Conservation (phyloP, 2,797 vertebrate species). For the Siniperca scherzeri region DNA sequence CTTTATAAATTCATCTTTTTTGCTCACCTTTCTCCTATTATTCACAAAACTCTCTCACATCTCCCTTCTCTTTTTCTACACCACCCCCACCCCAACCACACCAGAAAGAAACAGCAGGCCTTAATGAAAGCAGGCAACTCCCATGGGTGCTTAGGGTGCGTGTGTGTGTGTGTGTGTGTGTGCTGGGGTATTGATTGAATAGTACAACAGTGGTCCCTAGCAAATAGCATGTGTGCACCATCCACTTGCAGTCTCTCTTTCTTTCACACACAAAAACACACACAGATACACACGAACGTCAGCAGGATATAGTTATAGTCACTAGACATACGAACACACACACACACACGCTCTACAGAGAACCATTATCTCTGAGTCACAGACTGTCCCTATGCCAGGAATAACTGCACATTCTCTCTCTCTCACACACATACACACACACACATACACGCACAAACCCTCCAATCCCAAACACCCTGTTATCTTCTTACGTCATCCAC, state of each 20-base stretch:
- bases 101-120: constrained; percentile 66
- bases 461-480: constrained; percentile 51
- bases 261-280: constrained; percentile 19
- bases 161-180: constrained; percentile 27
- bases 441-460: constrained; percentile 3
- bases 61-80: constrained; percentile 29
- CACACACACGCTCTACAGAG: constrained; percentile 73
- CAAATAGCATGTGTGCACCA: constrained; percentile 54
- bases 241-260: constrained; percentile 52
- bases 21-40: constrained; percentile 30
- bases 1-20: constrained; percentile 31
- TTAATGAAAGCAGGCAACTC: constrained; percentile 73
- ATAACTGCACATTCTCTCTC: constrained; percentile 65
- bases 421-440: constrained; percentile 21
- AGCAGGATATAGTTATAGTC: constrained; percentile 61
- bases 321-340: constrained; percentile 31
- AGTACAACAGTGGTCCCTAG: constrained; percentile 64
- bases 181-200: constrained; percentile 68
- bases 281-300: constrained; percentile 34
- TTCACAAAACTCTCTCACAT: constrained; percentile 42
- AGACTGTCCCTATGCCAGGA: constrained; percentile 81
- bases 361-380: constrained; percentile 87
- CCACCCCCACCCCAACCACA: constrained; percentile 36
- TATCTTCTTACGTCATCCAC: constrained; percentile 54
- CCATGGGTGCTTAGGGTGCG: constrained; percentile 59